Evolutionary conservation across 2,888 invertebrate species (phyloP).

Genomic region (Amiota mariae): DNA sequence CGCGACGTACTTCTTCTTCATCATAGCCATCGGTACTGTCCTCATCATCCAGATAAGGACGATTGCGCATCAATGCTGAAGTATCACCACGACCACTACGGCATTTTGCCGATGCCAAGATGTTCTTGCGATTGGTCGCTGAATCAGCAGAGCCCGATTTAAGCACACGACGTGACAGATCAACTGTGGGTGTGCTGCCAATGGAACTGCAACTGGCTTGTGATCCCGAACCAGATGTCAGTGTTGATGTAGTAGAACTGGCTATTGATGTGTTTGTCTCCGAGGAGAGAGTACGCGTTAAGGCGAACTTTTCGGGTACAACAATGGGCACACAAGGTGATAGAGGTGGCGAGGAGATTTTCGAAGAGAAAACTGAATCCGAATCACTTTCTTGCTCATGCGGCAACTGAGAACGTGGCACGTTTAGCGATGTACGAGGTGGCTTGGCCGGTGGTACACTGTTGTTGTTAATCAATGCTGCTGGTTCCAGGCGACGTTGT

Average conservation of each 20-base stretch:
- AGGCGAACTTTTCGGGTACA: conserved; percentile 76
- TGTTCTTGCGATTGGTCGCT: conserved; percentile 86
- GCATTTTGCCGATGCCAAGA: conserved; percentile 88
- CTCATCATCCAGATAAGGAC: conserved; percentile 75
- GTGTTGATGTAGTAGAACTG: conserved; percentile 81
- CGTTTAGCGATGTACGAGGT: conserved; percentile 70
- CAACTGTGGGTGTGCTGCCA: conserved; percentile 79
- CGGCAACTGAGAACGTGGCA: conserved; percentile 56
- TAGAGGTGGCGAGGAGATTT: conserved; percentile 84
- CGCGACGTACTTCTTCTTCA: conserved; percentile 71
- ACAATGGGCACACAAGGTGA: conserved; percentile 77
- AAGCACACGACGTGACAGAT: conserved; percentile 80
- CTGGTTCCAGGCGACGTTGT: conserved; percentile 59
- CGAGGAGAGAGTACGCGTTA: conserved; percentile 81
- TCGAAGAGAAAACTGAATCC: conserved; percentile 90
- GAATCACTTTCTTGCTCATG: conserved; percentile 78
- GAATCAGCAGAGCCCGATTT: conserved; percentile 54
- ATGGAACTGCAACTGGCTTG: conserved; percentile 81
- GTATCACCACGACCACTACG: conserved; percentile 86
- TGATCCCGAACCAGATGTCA: conserved; percentile 84
- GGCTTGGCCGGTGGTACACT: conserved; percentile 69
- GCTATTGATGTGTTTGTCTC: conserved; percentile 83
- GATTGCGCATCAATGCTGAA: conserved; percentile 82
- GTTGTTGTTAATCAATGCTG: conserved; percentile 35
- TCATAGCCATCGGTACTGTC: conserved; percentile 74